Base-by-base conservation (phyloP, 1,140 invertebrate genomes). In the Papilio dardanus region DNA sequence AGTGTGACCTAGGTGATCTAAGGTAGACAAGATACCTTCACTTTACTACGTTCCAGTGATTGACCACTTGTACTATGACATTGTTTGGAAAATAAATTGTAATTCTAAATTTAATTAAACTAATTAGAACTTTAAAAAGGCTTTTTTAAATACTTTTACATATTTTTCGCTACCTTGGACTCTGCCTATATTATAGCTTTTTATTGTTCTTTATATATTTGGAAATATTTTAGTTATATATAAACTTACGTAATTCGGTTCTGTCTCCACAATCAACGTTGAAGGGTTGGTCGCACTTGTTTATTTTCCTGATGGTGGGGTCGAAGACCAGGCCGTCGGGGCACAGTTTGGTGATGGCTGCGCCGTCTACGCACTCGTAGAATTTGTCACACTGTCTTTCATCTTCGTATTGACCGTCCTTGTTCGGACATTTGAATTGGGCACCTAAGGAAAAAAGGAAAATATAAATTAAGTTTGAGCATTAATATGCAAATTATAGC, bases 231-330 rank as follows among this genome's bases (percentile, higher is more conserved):
- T 19, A 19, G 5, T 33, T 67, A 1, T 35, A 7, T 10, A 31
- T 10, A 28, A 42, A 96, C 97, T 97, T 95, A 98, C 97, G 97
- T 74, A 98, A 94, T 93, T 98, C 96, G 24, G 96, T 95, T 80
- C 97, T 95, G 85, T 97, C 97, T 54, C 96, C 96, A 85, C 97
- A 98, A 85, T 98, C 97, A 8, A 98, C 97, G 81, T 97, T 97
- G 95, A 98, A 98, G 82, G 97, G 96, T 86, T 98, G 97, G 91
- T 98, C 97, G 87, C 97, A 98, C 89, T 98, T 98, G 94, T 97
- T 98, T 85, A 97, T 94, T 92, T 97, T 97, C 78, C 96, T 95
- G 92, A 97, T 97, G 74, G 95, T 86, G 1, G 96, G 96, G 94
- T 98, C 97, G 91, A 98, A 98, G 21, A 98, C 97, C 16, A 98